Conservation (phyloP, 2,797 vertebrate genomes). For the Psittacula derbiana region DNA sequence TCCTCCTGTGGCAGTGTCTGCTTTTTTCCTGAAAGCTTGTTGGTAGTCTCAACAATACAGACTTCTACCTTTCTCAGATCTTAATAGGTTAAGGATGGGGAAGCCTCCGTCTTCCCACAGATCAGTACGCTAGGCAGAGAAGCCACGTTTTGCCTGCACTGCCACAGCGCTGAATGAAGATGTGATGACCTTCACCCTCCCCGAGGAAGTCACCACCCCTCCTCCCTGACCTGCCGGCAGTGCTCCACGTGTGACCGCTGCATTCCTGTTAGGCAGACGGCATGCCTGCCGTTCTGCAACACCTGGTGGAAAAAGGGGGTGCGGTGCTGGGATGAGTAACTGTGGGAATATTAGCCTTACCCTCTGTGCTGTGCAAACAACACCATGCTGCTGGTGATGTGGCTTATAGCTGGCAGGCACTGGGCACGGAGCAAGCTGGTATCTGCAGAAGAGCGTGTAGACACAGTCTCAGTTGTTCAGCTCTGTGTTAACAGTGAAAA, state of each 20-base stretch:
- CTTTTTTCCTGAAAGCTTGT: background rate
- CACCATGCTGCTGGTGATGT: background rate
- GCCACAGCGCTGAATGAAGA: background rate
- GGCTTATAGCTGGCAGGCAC: background rate
- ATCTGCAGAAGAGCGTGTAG: background rate
- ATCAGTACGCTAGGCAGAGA: background rate
- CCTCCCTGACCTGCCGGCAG: background rate
- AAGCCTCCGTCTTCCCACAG: accelerated
- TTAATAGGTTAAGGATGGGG: background rate
- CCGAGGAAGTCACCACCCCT: background rate
- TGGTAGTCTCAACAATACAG: background rate
- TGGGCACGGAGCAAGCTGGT: background rate
- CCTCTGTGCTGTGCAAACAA: background rate
- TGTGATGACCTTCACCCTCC: background rate
- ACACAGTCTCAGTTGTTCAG: background rate
- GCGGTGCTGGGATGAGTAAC: background rate
- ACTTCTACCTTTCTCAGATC: background rate
- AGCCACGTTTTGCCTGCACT: accelerated
- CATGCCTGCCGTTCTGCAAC: background rate
- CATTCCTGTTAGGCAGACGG: background rate
- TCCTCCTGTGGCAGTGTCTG: background rate
- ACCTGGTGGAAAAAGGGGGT: background rate
- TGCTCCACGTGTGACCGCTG: background rate
- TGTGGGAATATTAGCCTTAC: background rate
- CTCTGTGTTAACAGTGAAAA: background rate